Evolutionary conservation across 1,140 invertebrate species (phyloP).

Genomic region (Leptinotarsa texana): DNA sequence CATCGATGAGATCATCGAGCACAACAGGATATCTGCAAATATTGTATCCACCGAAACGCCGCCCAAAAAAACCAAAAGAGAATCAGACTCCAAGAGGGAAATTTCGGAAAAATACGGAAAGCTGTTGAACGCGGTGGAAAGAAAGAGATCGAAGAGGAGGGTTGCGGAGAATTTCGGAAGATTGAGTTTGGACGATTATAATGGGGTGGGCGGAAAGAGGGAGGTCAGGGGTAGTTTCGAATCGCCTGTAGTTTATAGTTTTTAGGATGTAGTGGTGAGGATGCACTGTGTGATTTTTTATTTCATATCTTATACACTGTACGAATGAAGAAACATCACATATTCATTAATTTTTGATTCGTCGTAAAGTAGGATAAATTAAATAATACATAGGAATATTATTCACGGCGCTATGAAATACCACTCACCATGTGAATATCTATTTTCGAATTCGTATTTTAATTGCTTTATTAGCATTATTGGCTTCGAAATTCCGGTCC

Average conservation of each 20-base stretch:
- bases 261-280: not conserved
- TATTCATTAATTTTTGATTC: no score
- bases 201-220: not conserved
- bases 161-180: not conserved
- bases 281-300: not conserved
- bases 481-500: not conserved
- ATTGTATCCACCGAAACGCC: not conserved
- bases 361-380: no score
- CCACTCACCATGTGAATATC: no score
- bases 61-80: not conserved
- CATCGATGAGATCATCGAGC: slow-evolving; percentile 4
- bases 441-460: not conserved
- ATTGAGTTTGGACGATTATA: not conserved
- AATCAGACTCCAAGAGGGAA: not conserved
- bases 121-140: not conserved
- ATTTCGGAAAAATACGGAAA: slow-evolving; percentile 3
- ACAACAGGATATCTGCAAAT: not conserved
- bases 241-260: slow-evolving; percentile 23
- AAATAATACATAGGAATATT: no score
- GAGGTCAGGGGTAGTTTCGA: slow-evolving; percentile 14
- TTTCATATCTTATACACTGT: not conserved
- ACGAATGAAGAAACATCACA: not conserved
- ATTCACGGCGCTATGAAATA: no score
- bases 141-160: slow-evolving; percentile 3
- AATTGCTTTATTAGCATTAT: not conserved